A percentile compares a stretch with the other conserved stretches of the same genome.
Evolutionary conservation across 2,888 invertebrate species (phyloP).

Genomic region (Lypha dubia): DNA sequence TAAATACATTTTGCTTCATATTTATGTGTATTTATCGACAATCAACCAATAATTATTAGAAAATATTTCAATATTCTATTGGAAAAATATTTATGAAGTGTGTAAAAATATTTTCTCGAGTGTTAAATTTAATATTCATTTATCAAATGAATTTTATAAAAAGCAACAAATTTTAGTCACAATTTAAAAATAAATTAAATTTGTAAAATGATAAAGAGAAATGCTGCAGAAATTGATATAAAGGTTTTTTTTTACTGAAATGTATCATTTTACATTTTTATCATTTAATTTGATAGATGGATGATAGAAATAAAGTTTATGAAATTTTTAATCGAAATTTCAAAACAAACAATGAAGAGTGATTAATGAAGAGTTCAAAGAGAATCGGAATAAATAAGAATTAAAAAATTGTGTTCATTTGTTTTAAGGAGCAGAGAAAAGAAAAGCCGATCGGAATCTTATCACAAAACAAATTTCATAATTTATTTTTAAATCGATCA

Average conservation of each 20-base stretch:
- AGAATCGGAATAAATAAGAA: too few relatives aligned
- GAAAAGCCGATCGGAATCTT: too few relatives aligned
- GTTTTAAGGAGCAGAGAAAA: too few relatives aligned
- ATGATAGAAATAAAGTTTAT: conserved; percentile 18
- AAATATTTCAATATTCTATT: conserved; percentile 36
- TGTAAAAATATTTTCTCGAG: conserved; percentile 33
- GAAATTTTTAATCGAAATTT: neutral
- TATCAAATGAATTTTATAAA: conserved; percentile 57
- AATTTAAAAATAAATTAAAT: conserved; percentile 12
- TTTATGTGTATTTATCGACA: conserved; percentile 30
- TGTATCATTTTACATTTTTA: neutral
- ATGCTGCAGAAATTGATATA: conserved; percentile 1
- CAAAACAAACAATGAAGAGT: too few relatives aligned
- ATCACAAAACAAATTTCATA: too few relatives aligned
- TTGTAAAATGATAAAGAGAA: conserved; percentile 17
- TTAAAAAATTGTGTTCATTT: too few relatives aligned
- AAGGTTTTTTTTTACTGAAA: conserved; percentile 17
- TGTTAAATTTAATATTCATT: conserved; percentile 60
- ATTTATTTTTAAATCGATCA: too few relatives aligned
- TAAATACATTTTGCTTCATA: conserved; percentile 29
- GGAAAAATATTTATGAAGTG: conserved; percentile 29
- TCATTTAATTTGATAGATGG: conserved; percentile 9
- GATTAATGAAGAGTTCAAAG: too few relatives aligned
- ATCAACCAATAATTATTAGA: conserved; percentile 51
- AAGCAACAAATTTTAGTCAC: conserved; percentile 50